Evolutionary conservation across 1,140 invertebrate species (phyloP), one percentile per base, ranked within the genome.

Genomic region (Phymastichus coffea): DNA sequence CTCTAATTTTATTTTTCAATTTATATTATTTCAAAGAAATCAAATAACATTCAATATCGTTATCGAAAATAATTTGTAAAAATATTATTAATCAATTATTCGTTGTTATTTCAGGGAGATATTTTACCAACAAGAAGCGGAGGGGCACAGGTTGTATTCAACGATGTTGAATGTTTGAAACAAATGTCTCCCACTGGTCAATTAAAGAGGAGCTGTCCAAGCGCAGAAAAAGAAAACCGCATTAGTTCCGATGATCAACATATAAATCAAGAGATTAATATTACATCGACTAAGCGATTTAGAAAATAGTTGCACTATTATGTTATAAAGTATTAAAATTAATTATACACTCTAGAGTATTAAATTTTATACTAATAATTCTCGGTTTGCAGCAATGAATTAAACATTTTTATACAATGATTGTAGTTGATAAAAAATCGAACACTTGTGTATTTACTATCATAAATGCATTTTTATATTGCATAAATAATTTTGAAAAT

Each of bases 111-210:
- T 14, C 66, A 91, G 86, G 95, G 88, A 40, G 92, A 98, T 76
- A 90, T 98, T 25, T 82, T 97, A 14, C 93, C 93, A 10, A 98
- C 96, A 1, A 88, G 88, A 58, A 91, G 90, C 14, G 96, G 97
- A 8, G 97, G 97, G 1, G 91, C 93, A 2, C 93, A 97, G 71
- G 94, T 99, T 0, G 88, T 98, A 22, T 97, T 98, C 68, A 92
- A 93, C 66, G 97, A 98, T 77, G 90, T 99, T 2, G 97, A 99
- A 79, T 88, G 88, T 63, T 75, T 98, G 4, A 90, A 88, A 66
- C 94, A 97, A 73, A 83, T 85, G 63, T 94, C 92, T 0, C 94
- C 94, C 3, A 84, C 77, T 4, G 72, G 69, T 4, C 63, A 74
- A 46, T 66, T 76, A 40, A 80, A 80, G 63, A 72, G 78, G 17